Evolutionary conservation across 2,797 vertebrate genomes (phyloP), one percentile per base, ranked within the genome.

Genomic region (Onychomys leucogaster): DNA sequence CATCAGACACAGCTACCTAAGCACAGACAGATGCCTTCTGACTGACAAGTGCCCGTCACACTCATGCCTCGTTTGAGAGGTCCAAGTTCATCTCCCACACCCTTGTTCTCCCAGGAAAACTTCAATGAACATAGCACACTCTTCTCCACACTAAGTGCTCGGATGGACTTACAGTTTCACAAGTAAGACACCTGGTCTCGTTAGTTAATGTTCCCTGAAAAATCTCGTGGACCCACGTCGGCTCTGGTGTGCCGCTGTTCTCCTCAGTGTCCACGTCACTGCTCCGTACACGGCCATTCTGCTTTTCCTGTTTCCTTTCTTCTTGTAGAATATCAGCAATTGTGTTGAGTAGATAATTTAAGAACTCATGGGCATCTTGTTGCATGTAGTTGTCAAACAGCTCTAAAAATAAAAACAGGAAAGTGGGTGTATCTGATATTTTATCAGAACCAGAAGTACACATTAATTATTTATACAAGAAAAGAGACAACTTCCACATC

Each of bases 201-300:
- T 99, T 99, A 92, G 99, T 99, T 98, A 99, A 98, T 32, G 99
- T 99, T 98, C 99, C 99, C 98, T 99, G 99, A 98, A 99, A 99
- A 97, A 99, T 99, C 97, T 98, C 98, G 96, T 98, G 98, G 92
- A 99, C 98, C 98, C 98, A 99, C 0, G 98, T 99, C 61, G 99
- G 98, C 97, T 99, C 99, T 92, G 99, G 98, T 0, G 97, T 97
- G 98, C 98, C 98, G 97, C 97, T 98, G 85, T 96, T 98, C 80
- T 97, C 99, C 67, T 99, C 99, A 19, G 98, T 99, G 97, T 99
- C 99, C 23, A 99, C 98, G 10, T 98, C 99, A 94, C 99, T 99
- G 85, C 99, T 98, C 2, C 98, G 98, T 52, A 99, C 96, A 57
- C 98, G 98, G 49, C 99, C 99, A 86, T 99, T 99, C 95, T 99